Percentiles rank a stretch among this genome's conserved stretches.
Conservation (phyloP, 2,113 vertebrate species). For the Camelus bactrianus region DNA sequence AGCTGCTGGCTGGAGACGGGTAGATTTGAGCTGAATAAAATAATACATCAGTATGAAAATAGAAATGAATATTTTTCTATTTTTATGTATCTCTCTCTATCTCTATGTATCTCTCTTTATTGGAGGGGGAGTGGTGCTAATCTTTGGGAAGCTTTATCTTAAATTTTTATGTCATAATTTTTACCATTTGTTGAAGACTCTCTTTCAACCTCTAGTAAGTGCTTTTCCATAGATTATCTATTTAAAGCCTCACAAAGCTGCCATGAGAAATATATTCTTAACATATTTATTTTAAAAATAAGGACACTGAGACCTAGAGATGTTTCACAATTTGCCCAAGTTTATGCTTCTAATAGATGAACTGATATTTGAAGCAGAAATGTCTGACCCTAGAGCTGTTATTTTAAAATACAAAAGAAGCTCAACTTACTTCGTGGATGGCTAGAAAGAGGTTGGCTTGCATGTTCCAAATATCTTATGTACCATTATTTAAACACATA, state of each 20-base stretch:
- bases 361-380: not conserved
- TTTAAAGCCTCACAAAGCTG: not conserved
- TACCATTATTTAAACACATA: not conserved
- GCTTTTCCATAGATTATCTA: not conserved
- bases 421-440: not conserved
- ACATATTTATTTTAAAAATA: slow-evolving; percentile 4
- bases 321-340: not conserved
- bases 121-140: not conserved
- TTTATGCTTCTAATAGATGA: not conserved
- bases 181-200: not conserved
- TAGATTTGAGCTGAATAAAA: slow-evolving; percentile 15
- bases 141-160: slow-evolving; percentile 3
- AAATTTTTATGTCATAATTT: not conserved
- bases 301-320: not conserved
- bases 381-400: not conserved
- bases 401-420: not conserved
- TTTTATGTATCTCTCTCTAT: not conserved
- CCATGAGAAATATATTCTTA: not conserved
- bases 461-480: not conserved
- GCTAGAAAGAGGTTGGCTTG: not conserved
- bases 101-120: not conserved
- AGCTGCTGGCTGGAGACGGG: not conserved
- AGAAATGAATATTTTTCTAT: not conserved
- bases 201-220: not conserved
- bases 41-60: not conserved